phyloP scores from a whole-genome alignment of 1,140 invertebrate species.

The Drosophila aff. region DNA sequence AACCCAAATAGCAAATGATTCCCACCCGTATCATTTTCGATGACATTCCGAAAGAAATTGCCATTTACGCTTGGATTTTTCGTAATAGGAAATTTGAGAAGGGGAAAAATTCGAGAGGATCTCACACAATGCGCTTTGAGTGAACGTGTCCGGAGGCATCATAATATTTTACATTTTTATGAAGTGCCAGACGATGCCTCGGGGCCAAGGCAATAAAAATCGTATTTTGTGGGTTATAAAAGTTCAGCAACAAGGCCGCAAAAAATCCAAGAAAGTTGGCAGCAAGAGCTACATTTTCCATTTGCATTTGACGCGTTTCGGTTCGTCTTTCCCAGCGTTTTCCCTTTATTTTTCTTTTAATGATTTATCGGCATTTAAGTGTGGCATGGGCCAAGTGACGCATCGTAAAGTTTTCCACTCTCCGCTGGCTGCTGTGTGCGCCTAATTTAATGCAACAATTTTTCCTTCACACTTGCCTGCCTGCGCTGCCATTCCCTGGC shows the following conservation, averaged over 20 bases:
- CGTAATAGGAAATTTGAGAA: slow-evolving; percentile 4
- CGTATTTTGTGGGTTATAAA: slow-evolving; percentile 81
- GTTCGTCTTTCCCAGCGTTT: slow-evolving; percentile 15
- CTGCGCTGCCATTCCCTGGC: slow-evolving; percentile 5
- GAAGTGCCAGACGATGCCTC: slow-evolving; percentile 71
- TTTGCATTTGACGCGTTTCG: slow-evolving; percentile 48
- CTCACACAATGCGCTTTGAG: slow-evolving; percentile 59
- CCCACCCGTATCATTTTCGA: slow-evolving; percentile 11
- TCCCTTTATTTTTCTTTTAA: slow-evolving; percentile 63
- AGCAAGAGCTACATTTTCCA: slow-evolving; percentile 47
- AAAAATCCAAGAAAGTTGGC: slow-evolving; percentile 48
- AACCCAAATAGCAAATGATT: slow-evolving; percentile 25
- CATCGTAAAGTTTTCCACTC: slow-evolving; percentile 74
- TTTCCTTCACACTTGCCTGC: slow-evolving; percentile 61
- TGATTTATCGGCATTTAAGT: slow-evolving; percentile 82
- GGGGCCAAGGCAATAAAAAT: slow-evolving; percentile 74
- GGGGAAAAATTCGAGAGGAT: slow-evolving; percentile 2
- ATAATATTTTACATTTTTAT: slow-evolving; percentile 84
- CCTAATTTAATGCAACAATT: slow-evolving; percentile 83
- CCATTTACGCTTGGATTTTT: slow-evolving; percentile 18
- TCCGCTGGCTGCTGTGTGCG: slow-evolving; percentile 40
- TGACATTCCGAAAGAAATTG: slow-evolving; percentile 43
- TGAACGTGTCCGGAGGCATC: slow-evolving; percentile 73
- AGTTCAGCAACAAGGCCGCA: slow-evolving; percentile 40
- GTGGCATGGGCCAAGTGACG: slow-evolving; percentile 55